These are phyloP conservation scores for Sycophaga agraensis DNA, from an alignment of 1,140 invertebrate genomes.

Conservation along the genomic window DNA sequence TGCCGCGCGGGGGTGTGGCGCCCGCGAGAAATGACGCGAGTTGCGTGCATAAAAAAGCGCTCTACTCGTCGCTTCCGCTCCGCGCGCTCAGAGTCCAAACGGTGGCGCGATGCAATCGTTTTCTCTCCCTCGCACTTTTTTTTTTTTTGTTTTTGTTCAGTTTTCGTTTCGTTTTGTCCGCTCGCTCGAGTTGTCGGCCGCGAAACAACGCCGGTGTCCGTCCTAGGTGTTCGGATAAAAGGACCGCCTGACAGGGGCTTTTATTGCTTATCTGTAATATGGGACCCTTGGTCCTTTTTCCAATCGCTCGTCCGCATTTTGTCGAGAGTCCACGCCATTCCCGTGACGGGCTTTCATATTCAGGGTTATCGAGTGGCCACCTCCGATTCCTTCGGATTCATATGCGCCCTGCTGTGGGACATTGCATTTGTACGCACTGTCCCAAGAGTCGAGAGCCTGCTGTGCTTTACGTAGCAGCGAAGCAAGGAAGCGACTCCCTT, in stretches of 20 bases:
- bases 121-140: background rate
- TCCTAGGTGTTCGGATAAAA: constrained; percentile 45
- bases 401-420: no score
- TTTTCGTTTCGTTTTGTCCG: background rate
- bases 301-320: background rate
- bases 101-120: background rate
- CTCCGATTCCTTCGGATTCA: constrained; percentile 13
- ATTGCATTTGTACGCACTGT: no score
- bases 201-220: constrained; percentile 38
- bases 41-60: background rate
- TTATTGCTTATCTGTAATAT: constrained; percentile 48
- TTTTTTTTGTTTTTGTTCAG: background rate
- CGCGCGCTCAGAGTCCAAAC: background rate
- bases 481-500: no score
- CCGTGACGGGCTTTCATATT: constrained; percentile 25
- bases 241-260: constrained; percentile 44
- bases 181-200: constrained; percentile 38
- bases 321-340: background rate
- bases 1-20: no score
- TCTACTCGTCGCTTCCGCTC: background rate
- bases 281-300: constrained; percentile 2
- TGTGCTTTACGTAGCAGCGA: no score
- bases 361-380: background rate
- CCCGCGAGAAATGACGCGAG: background rate
- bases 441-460: no score